Base-by-base conservation (phyloP, 2,797 vertebrate genomes). In the Silurus aristotelis region DNA sequence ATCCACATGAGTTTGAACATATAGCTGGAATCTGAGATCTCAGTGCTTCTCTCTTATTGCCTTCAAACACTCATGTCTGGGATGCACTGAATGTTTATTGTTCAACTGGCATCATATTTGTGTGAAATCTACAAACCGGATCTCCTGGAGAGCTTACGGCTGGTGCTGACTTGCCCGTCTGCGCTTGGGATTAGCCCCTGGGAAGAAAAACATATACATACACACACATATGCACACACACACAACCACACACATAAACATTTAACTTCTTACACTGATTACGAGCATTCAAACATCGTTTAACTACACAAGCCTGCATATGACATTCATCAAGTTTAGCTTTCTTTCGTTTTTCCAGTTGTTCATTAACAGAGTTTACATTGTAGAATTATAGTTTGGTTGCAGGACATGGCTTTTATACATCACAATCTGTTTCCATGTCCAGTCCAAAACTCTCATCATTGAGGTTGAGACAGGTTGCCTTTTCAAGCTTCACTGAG, bases 401-500 rank as follows among this genome's bases (percentile, higher is more conserved):
- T 75, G 63, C 22, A 3, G 43, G 20, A 83, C 73, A 31, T 80
- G 56, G 56, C 38, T 80, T 80, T 64, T 60, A 46, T 58, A 66
- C 20, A 31, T 46, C 19, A 31, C 88, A 89, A 86, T 87, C 86
- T 89, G 86, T 79, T 75, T 88, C 84, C 4, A 6, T 43, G 58
- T 80, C 84, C 84, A 75, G 46, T 86, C 84, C 83, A 88, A 80
- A 87, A 79, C 79, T 84, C 15, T 75, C 75, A 80, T 83, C 80
- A 80, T 68, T 86, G 87, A 61, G 60, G 87, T 85, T 72, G 77
- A 82, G 87, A 86, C 89, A 89, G 89, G 89, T 89, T 88, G 85
- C 38, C 38, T 87, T 89, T 89, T 89, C 87, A 89, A 86, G 89
- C 90, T 89, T 79, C 82, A 86, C 80, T 89, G 84, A 88, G 86